Percentiles rank a stretch among this genome's conserved stretches.
These are phyloP conservation scores for Dicyrtomina minuta DNA, from an alignment of 2,888 invertebrate genomes.

Conservation along the genomic window DNA sequence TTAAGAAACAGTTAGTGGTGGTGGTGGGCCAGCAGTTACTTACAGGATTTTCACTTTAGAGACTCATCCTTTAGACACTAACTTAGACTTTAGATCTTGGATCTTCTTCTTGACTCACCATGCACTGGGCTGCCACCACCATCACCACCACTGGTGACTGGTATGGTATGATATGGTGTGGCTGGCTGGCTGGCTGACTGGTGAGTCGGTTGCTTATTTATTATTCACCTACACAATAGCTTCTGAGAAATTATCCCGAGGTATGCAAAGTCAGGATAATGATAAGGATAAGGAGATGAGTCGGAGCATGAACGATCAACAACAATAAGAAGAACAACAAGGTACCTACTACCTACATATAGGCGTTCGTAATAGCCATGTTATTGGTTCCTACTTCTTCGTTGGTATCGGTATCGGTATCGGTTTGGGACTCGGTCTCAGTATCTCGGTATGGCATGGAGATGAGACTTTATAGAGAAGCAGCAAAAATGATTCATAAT, in stretches of 20 bases:
- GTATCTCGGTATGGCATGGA: background rate
- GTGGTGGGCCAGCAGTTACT: conserved; percentile 14
- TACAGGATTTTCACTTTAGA: conserved; percentile 10
- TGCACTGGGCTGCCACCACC: background rate
- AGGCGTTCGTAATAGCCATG: too few relatives aligned
- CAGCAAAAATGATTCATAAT: conserved; percentile 13
- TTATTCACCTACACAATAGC: conserved; percentile 24
- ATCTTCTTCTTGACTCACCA: conserved; percentile 11
- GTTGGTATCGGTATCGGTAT: too few relatives aligned
- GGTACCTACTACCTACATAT: too few relatives aligned
- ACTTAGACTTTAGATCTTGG: too few relatives aligned
- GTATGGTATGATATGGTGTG: too few relatives aligned
- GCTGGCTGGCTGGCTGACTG: conserved; percentile 1
- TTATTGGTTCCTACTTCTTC: too few relatives aligned
- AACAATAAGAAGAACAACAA: too few relatives aligned
- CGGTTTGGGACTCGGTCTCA: too few relatives aligned
- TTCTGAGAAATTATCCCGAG: conserved; percentile 13
- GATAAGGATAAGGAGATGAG: background rate
- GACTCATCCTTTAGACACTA: too few relatives aligned
- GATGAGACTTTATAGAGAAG: background rate
- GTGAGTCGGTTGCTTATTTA: conserved; percentile 22
- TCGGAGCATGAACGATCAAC: background rate
- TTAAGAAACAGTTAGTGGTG: conserved; percentile 25
- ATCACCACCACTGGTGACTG: background rate
- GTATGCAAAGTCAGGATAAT: background rate